Conservation (phyloP, 2,113 vertebrate species). For the Oncorhynchus gorbuscha region DNA sequence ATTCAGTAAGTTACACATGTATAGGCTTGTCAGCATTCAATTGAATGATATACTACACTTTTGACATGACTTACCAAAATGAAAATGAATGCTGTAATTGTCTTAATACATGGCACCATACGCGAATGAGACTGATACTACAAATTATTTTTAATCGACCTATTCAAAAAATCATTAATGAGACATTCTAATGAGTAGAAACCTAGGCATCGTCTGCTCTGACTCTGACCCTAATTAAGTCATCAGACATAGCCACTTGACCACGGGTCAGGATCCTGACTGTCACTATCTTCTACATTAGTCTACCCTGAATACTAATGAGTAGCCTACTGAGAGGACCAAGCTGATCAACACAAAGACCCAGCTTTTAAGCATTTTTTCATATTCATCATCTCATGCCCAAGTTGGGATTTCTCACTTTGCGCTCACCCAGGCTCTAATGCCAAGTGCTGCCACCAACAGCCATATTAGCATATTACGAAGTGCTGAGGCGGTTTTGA, state of each 20-base stretch:
- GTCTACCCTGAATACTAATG: conserved; percentile 44
- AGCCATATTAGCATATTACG: neutral
- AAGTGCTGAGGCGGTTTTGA: neutral
- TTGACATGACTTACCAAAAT: neutral
- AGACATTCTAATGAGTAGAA: conserved; percentile 53
- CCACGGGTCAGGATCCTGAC: conserved; percentile 55
- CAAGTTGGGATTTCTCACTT: neutral
- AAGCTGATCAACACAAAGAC: neutral
- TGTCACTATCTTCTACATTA: conserved; percentile 26
- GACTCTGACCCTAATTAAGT: conserved; percentile 73
- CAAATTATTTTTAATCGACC: conserved; percentile 28
- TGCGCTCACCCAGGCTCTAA: neutral
- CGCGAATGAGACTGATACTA: neutral
- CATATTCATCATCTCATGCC: neutral
- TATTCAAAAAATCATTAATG: conserved; percentile 27
- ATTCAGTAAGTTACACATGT: neutral
- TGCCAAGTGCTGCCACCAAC: neutral
- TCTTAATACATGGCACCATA: neutral
- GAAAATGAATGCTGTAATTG: neutral
- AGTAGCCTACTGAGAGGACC: neutral
- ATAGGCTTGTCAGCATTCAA: neutral
- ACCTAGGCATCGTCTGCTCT: conserved; percentile 42
- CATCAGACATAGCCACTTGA: conserved; percentile 72
- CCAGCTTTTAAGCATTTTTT: neutral
- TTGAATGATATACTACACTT: neutral